Base-by-base conservation (phyloP, 30 jellyfish, hydroid and myxozoan genomes). In the Mastigias papua region DNA sequence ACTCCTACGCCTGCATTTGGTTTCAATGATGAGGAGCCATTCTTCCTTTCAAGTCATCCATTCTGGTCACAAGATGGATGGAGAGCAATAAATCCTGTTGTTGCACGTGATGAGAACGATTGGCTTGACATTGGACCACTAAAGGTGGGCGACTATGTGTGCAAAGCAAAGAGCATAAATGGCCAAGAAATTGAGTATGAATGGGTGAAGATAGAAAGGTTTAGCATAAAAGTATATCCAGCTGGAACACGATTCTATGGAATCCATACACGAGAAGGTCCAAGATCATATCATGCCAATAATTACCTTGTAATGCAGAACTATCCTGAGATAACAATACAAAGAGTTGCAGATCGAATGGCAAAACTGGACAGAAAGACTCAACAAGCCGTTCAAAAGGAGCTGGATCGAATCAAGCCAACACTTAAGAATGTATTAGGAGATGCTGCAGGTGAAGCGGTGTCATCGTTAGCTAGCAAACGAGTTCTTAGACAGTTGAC, bases 1-100 rank as follows among this genome's bases (percentile, higher is more conserved):
- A 63, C 16, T 6, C 65, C 15, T 10, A 70, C 93, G 27, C 54
- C 82, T 27, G 6, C 31, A 6, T 84, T 71, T 84, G 93, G 93
- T 15, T 62, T 84, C 64, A 84, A 84, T 35, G 88, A 49, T 7
- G 76, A 49, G 1, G 80, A 58, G 62, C 88, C 88, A 5, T 84
- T 84, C 73, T 84, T 84, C 27, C 16, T 49, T 16, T 54, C 87
- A 2, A 29, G 88, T 33, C 93, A 73, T 75, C 93, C 93, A 73
- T 84, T 84, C 60, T 84, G 93, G 93, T 48, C 88, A 21, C 93
- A 84, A 64, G 82, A 73, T 72, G 93, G 93, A 60, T 84, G 93
- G 93, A 34, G 93, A 1, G 93, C 93, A 20, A 74, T 84, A 1
- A 64, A 84, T 72, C 93, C 93, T 27, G 88, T 70, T 33, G 0